These are phyloP conservation scores for Procambarus clarkii DNA, from an alignment of 1,140 invertebrate species.

Conservation along the genomic window DNA sequence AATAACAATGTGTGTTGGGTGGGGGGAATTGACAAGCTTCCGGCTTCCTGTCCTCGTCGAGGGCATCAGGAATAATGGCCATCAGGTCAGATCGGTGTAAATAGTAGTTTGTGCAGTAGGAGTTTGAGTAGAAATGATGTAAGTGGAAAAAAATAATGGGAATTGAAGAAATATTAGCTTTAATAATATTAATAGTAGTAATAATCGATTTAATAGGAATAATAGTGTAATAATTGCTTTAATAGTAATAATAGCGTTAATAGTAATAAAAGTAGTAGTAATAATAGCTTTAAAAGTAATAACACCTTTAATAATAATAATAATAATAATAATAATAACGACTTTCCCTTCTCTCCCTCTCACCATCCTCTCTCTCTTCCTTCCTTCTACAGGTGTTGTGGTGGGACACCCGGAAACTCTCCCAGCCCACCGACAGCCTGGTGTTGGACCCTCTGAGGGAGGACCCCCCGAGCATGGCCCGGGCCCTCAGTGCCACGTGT, in stretches of 20 bases:
- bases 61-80: no score
- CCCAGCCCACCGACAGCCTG: slow-evolving; percentile 86
- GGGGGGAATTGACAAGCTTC: no score
- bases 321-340: not conserved
- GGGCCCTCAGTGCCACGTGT: slow-evolving; percentile 81
- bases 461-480: slow-evolving; percentile 83
- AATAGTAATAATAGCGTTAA: not conserved
- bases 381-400: slow-evolving; percentile 77
- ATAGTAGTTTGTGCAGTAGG: no score
- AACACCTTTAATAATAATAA: not conserved
- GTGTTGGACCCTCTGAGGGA: slow-evolving; percentile 85
- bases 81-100: no score
- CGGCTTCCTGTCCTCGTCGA: no score
- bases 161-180: no score
- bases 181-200: not conserved
- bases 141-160: no score
- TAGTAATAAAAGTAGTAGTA: not conserved
- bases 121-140: no score
- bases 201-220: not conserved
- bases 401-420: slow-evolving; percentile 93
- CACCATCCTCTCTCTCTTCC: not conserved
- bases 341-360: slow-evolving; percentile 1
- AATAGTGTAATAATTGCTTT: not conserved
- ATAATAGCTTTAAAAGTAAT: not conserved
- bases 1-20: no score